Evolutionary conservation across 2,113 vertebrate species (phyloP).

Genomic region (Alethe castanea): DNA sequence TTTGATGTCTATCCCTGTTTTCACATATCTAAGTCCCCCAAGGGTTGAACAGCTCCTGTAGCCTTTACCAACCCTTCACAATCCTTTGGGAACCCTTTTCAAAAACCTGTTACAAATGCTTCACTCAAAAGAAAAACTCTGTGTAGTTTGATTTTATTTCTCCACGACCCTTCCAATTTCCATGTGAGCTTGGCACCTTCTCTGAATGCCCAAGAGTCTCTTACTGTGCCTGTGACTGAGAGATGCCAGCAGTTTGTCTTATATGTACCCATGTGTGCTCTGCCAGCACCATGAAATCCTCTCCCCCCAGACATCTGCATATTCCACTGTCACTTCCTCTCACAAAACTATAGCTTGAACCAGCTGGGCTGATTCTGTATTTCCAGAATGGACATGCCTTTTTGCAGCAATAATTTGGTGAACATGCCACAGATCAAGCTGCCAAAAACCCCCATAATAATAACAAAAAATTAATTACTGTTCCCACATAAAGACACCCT

Average conservation of each 20-base stretch:
- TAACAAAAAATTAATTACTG: neutral
- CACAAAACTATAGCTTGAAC: neutral
- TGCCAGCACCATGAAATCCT: neutral
- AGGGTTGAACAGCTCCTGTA: neutral
- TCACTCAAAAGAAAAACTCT: neutral
- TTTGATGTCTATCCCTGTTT: neutral
- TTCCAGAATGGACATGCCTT: neutral
- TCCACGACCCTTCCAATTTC: neutral
- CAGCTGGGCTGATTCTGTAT: neutral
- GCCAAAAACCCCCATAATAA: fast-evolving
- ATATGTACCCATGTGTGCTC: too few relatives aligned
- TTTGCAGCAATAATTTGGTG: neutral
- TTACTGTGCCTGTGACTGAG: neutral
- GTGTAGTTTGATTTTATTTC: neutral
- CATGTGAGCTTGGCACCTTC: neutral
- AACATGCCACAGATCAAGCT: neutral
- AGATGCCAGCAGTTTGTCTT: neutral
- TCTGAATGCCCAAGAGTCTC: neutral
- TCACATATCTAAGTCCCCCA: neutral
- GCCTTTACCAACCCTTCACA: neutral
- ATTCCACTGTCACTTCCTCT: neutral
- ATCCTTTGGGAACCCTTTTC: neutral
- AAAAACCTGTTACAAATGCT: neutral
- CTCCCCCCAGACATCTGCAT: neutral
- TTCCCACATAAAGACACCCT: neutral